These are phyloP conservation scores for Pipra filicauda DNA, from an alignment of 2,113 vertebrate genomes.

Conservation along the genomic window DNA sequence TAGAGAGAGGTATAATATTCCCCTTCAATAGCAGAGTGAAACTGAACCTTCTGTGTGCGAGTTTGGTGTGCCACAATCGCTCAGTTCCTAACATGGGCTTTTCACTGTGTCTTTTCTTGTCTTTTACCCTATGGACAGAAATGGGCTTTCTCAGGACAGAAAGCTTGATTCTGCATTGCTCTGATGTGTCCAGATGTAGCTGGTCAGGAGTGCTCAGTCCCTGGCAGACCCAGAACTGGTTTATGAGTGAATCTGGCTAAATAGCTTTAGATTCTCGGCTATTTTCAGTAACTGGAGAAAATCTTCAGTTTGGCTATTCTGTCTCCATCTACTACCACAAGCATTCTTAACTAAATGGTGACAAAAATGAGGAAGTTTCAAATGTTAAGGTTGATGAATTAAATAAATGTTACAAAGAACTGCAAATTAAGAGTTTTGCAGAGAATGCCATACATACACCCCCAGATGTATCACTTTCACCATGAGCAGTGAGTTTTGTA, in stretches of 20 bases:
- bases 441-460: neutral
- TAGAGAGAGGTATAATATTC: neutral
- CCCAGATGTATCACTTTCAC: neutral
- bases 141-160: neutral
- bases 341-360: neutral
- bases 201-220: neutral
- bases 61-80: neutral
- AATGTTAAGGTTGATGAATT: neutral
- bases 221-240: neutral
- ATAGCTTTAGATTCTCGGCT: neutral
- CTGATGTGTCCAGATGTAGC: neutral
- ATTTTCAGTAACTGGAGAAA: neutral
- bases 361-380: neutral
- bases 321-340: neutral
- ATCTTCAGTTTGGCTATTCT: neutral
- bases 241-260: neutral
- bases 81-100: neutral
- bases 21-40: neutral
- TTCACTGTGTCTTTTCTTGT: neutral
- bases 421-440: neutral
- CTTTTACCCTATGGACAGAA: neutral
- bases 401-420: neutral
- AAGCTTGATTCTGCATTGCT: neutral
- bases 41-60: neutral
- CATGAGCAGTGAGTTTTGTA: neutral